Base-by-base conservation (phyloP, 1,140 invertebrate genomes). In the Myzus persicae region DNA sequence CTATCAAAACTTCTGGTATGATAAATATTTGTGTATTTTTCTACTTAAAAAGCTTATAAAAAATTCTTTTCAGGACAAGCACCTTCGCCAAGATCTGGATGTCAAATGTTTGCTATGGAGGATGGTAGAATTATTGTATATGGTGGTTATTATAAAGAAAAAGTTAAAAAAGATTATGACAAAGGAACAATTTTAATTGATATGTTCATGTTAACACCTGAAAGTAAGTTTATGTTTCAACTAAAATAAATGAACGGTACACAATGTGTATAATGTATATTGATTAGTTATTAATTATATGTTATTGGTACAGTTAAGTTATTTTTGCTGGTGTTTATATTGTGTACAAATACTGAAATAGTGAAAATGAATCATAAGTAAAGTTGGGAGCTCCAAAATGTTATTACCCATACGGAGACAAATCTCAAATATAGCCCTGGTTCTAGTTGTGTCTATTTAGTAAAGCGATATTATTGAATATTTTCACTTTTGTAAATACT, bases 61-160 rank as follows among this genome's bases (percentile, higher is more conserved):
- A 1, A 42, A 67, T 59, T 42, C 31, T 90, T 40, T 94, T 82
- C 38, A 96, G 96, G 96, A 51, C 95, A 95, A 94, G 95, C 96
- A 40, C 98, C 98, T 0, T 94, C 96, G 82, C 96, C 97, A 20
- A 95, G 98, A 94, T 98, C 97, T 51, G 97, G 96, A 22, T 98
- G 97, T 95, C 96, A 97, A 91, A 96, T 98, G 95, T 95, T 96
- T 8, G 95, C 96, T 14, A 94, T 96, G 36, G 95, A 95, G 14
- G 97, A 97, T 95, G 96, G 96, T 0, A 96, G 96, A 94, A 95
- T 99, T 51, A 94, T 98, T 36, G 95, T 99, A 67, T 98, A 97
- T 96, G 98, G 98, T 22, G 98, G 98, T 0, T 99, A 99, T 95
- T 97, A 97, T 93, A 97, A 97, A 95, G 96, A 98, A 94, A 96